Base-by-base conservation (phyloP, 1,140 invertebrate genomes). In the Zaprionus lachaisei region DNA sequence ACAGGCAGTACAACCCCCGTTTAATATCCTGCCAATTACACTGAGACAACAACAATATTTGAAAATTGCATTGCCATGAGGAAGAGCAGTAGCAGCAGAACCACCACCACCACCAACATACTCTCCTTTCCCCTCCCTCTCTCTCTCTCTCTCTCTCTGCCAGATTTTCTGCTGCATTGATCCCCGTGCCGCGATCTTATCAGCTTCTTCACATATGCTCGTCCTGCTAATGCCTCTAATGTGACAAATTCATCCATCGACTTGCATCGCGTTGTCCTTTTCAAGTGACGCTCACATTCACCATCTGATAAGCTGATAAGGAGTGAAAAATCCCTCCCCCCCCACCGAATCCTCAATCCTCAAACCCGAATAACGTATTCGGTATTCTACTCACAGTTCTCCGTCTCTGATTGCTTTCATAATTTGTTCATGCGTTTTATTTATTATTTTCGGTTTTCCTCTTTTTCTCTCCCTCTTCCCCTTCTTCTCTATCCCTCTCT, bases 21-120 rank as follows among this genome's bases (percentile, higher is more conserved):
- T 58, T 81, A 89, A 87, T 87, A 87, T 90, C 81, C 84, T 89
- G 79, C 71, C 84, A 87, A 87, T 87, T 87, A 87, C 84, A 73
- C 56, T 74, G 84, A 77, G 14, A 38, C 81, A 84, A 79, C 84
- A 87, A 87, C 79, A 87, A 87, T 83, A 85, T 84, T 85, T 77
- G 71, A 81, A 79, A 79, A 80, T 78, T 83, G 76, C 80, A 83
- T 83, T 83, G 81, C 71, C 55, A 66, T 58, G 60, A 24, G 31
- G 7, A 62, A 78, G n/a, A 37, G 28, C 49, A 24, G 15, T 28
- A 37, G 28, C 54, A 62, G n/a, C 41, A 64, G 14, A 34, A 49
- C 11, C 34, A 37, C 28, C n/a, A 37, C 28, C n/a, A 51, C 11
- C 64, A 47, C 11, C 41, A 12, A 22, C 20, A 22, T 22, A 20